Evolutionary conservation across 2,888 invertebrate genomes (phyloP), one percentile per base, ranked within the genome.

Genomic region (Limulus polyphemus): DNA sequence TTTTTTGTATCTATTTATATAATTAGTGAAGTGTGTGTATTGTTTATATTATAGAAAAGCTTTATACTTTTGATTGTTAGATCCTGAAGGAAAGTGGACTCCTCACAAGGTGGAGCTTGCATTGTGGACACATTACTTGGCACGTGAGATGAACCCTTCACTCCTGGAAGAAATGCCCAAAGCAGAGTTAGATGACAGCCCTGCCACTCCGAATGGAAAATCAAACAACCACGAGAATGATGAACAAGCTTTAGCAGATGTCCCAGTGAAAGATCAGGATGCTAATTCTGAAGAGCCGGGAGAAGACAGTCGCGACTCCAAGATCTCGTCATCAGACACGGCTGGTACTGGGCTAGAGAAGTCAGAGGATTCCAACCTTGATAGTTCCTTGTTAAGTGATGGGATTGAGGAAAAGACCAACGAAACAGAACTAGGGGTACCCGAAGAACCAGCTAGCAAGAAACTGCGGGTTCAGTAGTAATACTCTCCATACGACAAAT

Each of bases 121-220:
- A 55, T 77, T 95, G 72, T 95, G 94, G 94, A 88, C 94, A 62
- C 92, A 93, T 78, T 87, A 87, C 76, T 85, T 92, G 62, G 84
- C 90, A 68, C 85, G 87, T 65, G 90, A 92, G 72, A 76, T 89
- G 71, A 87, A 87, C 76, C 91, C 92, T 49, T 87, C 89, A 73
- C 78, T 93, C 68, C 81, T 93, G 69, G 87, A 89, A 71, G 84
- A 85, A 71, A 84, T 88, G 78, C 85, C 84, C 9, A 48, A 47
- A 14, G 59, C 52, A 12, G 65, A 62, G 48, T 32, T 54, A 17
- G 2, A 32, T 32, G 32, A 32, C 32, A 32, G 7, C 32, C 57
- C 60, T 13, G 47, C 57, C 12, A 51, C 58, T 16, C 47, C 58
- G 13, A 52, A 52, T n/a, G 52, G 52, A 52, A 52, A 52, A 17